Base-by-base conservation (phyloP, 2,888 invertebrate genomes). In the Chymomyza fuscimana region DNA sequence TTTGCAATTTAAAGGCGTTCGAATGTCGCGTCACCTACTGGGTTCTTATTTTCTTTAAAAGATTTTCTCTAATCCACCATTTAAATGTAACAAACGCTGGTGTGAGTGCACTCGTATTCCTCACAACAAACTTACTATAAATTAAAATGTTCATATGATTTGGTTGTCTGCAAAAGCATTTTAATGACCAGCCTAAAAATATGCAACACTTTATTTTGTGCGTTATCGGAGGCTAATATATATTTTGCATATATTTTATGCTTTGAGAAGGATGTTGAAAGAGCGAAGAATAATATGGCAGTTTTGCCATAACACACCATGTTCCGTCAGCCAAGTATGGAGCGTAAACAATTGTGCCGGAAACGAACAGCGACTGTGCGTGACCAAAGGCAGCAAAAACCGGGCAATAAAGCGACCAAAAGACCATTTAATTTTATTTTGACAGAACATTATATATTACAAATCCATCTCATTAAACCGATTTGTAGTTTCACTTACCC, bases 221-320 rank as follows among this genome's bases (percentile, higher is more conserved):
- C 40, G 12, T 12, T 46, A 46, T 46, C 40, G 40, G 1, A 10
- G 6, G 4, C 40, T 46, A 46, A 12, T 32, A 46, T 46, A 46
- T 46, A 7, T 46, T 46, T 46, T 46, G 40, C 2, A 12, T 46
- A 46, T 10, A 46, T 46, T 12, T 32, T 16, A 62, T 62, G 62
- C 62, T 40, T n/a, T 46, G 46, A 29, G 32, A 61, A 19, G 61
- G 46, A 40, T 62, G 50, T 46, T 16, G 46, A 46, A 62, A 62
- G 22, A 46, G 19, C 36, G 22, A 62, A 10, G 32, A 4, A n/a
- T 36, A 62, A 36, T 62, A 40, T 19, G 4, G 32, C 32, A 40
- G 16, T 19, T 40, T 36, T 40, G 12, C 40, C 40, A 32, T 61
- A 32, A 7, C 61, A 62, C 36, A 2, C 62, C 36, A 62, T 50